Evolutionary conservation across 2,797 vertebrate species (phyloP).

Genomic region (Dicrostonyx torquatus): DNA sequence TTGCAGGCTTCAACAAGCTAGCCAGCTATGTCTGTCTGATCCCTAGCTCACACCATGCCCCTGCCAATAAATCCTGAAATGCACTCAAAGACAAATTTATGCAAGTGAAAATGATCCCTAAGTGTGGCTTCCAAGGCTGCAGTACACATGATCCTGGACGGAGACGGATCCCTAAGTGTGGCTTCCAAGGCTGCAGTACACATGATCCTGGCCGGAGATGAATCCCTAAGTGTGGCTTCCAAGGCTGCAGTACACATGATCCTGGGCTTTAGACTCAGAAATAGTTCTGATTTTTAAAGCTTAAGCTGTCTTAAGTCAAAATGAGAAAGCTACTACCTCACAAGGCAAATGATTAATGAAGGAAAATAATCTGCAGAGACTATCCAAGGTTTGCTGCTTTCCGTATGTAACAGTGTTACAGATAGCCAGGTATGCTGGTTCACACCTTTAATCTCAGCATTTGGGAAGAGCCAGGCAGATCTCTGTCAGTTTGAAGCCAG

Average conservation of each 20-base stretch:
- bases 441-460: not conserved
- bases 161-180: no score
- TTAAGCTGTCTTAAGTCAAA: not conserved
- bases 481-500: not conserved
- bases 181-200: no score
- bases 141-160: no score
- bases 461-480: not conserved
- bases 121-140: no score
- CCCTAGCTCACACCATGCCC: not conserved
- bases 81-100: not conserved
- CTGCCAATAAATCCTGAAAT: not conserved
- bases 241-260: no score
- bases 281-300: not conserved
- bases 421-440: not conserved
- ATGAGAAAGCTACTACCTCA: not conserved
- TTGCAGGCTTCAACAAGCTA: not conserved
- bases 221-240: not conserved
- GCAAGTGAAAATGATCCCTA: not conserved
- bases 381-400: not conserved
- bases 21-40: not conserved
- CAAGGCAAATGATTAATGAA: not conserved
- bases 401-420: not conserved
- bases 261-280: not conserved
- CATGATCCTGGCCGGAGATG: not conserved
- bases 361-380: not conserved